These are phyloP conservation scores for Asarcornis scutulata DNA, from an alignment of 2,113 vertebrate species.

Conservation along the genomic window DNA sequence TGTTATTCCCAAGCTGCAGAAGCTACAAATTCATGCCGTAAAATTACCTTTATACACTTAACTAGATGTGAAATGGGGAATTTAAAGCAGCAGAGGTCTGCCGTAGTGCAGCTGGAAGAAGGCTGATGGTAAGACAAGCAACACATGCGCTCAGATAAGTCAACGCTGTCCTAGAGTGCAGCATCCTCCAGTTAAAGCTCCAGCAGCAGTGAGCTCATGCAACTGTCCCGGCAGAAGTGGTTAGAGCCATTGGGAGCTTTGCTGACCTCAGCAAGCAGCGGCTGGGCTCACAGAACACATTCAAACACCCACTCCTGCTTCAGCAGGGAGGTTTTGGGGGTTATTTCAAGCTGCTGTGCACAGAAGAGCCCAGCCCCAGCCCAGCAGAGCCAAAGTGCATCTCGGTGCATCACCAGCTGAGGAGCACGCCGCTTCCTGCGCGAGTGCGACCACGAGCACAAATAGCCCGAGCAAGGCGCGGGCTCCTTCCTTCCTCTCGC, in stretches of 20 bases:
- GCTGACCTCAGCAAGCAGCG: neutral
- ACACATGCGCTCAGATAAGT: neutral
- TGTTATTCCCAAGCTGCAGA: neutral
- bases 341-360: neutral
- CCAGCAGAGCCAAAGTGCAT: accelerated
- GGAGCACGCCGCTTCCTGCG: neutral
- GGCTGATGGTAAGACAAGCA: neutral
- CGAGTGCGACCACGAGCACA: neutral
- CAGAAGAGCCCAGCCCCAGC: accelerated
- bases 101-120: neutral
- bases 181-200: neutral
- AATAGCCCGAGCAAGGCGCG: neutral
- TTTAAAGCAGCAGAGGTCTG: neutral
- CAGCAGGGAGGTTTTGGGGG: accelerated
- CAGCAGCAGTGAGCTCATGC: neutral
- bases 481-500: constrained; percentile 25
- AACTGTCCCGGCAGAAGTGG: neutral
- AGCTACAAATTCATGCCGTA: neutral
- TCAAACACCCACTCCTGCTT: neutral
- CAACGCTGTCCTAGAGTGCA: accelerated
- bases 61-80: neutral
- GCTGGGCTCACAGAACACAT: neutral
- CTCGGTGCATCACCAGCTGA: neutral
- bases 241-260: neutral
- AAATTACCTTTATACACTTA: neutral